A percentile compares a stretch with the other conserved stretches of the same genome.
Evolutionary conservation across 2,888 invertebrate species (phyloP).

Genomic region (Augiades crinisus): DNA sequence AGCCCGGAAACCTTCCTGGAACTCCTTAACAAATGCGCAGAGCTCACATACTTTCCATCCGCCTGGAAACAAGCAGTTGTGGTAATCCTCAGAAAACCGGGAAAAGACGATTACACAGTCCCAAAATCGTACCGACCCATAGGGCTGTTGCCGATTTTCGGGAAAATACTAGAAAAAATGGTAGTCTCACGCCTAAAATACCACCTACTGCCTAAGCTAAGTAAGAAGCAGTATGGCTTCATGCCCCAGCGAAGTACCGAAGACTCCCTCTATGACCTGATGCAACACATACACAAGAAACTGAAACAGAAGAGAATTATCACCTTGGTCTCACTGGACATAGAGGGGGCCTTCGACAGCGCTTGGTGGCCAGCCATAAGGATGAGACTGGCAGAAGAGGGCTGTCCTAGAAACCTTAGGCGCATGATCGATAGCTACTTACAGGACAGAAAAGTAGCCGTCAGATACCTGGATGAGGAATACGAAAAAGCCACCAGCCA

Average conservation of each 20-base stretch:
- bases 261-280: slow-evolving; percentile 30
- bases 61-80: too few species aligned
- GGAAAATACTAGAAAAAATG: slow-evolving; percentile 15
- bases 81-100: too few species aligned
- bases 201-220: slow-evolving; percentile 25
- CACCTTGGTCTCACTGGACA: neutral
- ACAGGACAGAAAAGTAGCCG: slow-evolving; percentile 9
- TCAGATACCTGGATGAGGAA: slow-evolving; percentile 15
- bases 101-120: too few species aligned
- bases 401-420: slow-evolving; percentile 18
- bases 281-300: slow-evolving; percentile 6
- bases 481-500: slow-evolving; percentile 7
- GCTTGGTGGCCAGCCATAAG: slow-evolving; percentile 14
- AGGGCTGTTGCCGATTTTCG: too few species aligned
- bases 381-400: neutral
- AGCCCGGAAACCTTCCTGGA: slow-evolving; percentile 12
- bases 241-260: slow-evolving; percentile 31
- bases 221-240: slow-evolving; percentile 27
- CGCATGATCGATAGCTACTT: slow-evolving; percentile 22
- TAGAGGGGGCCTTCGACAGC: too few species aligned
- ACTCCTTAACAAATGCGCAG: slow-evolving; percentile 19
- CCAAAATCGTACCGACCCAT: neutral
- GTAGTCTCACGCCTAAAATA: slow-evolving; percentile 11
- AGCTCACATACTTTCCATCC: too few species aligned
- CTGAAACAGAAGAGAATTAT: neutral